Percentiles rank a stretch among this genome's conserved stretches.
These are phyloP conservation scores for Columba livia DNA, from an alignment of 2,113 vertebrate genomes.

Conservation along the genomic window DNA sequence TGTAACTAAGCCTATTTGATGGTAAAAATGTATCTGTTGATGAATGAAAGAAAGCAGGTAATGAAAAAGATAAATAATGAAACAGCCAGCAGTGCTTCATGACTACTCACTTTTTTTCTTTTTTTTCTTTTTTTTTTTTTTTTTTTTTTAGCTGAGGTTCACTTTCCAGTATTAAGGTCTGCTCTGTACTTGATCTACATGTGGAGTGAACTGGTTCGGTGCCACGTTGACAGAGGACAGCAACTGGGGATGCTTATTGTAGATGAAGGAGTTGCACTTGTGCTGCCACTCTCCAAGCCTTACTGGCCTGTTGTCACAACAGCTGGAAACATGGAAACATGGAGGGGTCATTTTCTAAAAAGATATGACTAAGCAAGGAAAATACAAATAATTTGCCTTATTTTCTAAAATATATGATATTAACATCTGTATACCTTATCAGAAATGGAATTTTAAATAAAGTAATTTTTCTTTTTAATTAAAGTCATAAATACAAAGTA, in stretches of 20 bases:
- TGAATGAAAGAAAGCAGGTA: not conserved
- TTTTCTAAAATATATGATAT: not conserved
- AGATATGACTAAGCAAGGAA: not conserved
- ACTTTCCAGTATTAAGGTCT: fast-evolving
- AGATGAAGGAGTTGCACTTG: not conserved
- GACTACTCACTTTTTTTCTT: not conserved
- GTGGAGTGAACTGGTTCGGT: not conserved
- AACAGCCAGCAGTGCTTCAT: fast-evolving
- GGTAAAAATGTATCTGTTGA: not conserved
- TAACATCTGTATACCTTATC: not conserved
- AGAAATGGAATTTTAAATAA: not conserved
- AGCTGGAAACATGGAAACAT: not conserved
- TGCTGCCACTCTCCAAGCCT: not conserved
- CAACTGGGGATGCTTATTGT: fast-evolving
- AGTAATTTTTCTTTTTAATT: not conserved
- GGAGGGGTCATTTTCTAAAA: not conserved
- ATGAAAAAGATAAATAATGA: not conserved
- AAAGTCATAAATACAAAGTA: not conserved
- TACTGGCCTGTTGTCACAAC: no score
- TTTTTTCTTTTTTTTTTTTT: not conserved
- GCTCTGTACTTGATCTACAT: not conserved
- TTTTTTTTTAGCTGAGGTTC: not conserved
- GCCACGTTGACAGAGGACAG: not conserved
- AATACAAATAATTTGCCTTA: not conserved
- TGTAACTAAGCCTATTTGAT: not conserved